Base-by-base conservation (phyloP, 2,113 vertebrate species). In the Peromyscus leucopus region DNA sequence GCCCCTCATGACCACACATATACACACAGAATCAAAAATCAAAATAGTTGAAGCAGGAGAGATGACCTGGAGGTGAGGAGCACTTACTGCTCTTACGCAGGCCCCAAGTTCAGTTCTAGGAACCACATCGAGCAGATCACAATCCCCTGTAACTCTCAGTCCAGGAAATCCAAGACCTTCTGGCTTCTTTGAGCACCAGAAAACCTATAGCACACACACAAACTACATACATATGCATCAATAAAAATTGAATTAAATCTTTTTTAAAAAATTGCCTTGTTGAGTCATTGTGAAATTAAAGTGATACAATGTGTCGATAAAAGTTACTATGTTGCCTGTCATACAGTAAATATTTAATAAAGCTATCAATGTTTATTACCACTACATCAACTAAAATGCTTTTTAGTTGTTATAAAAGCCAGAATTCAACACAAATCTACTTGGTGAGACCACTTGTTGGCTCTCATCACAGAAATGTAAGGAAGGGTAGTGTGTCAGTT, bases 241-340 rank as follows among this genome's bases (percentile, higher is more conserved):
- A 39, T 39, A 36, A 82, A 57, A 59, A 57, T 36, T 22, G 55
- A 80, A 80, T 55, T 51, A 55, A 57, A 19, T 80, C 55, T 55
- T 55, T 55, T 55, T 8, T 8, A 9, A 26, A 31, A 33, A 19
- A 51, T 71, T 93, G 22, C 6, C 51, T 95, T 39, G 11, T 22
- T 80, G 42, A 33, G 42, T 63, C 86, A 89, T 28, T 82, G n/a
- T 91, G 36, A 96, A 93, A 15, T 87, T 63, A 89, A 91, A 95
- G n/a, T 61, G 69, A 88, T 13, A 31, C 46, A 42, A 89, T 46
- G 8, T 51, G 2, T 83, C 16, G 28, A 63, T 91, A 95, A 46
- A 86, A 0, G 33, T 63, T 80, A 95, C 48, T 7, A 71, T 17
- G 26, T 63, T 71, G 15, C 9, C 42, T 74, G 4, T 22, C n/a